These are phyloP conservation scores for Tetramorium bicarinatum DNA, from an alignment of 2,888 invertebrate genomes.

Conservation along the genomic window DNA sequence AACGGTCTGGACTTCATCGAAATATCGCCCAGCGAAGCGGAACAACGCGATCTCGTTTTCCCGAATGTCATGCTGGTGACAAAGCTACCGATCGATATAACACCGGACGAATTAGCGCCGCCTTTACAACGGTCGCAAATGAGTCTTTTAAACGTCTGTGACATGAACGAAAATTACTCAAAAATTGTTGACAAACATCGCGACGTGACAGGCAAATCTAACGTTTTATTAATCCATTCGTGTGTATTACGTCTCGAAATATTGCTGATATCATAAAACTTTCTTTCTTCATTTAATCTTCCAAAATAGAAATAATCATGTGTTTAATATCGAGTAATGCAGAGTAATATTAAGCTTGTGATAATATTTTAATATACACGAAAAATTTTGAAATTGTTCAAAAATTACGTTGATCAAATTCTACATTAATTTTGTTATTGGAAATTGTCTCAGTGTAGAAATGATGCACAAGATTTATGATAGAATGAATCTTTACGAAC, in stretches of 20 bases:
- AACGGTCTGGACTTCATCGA: constrained; percentile 85
- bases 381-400: neutral
- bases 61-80: constrained; percentile 83
- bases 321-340: neutral
- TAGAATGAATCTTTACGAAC: constrained; percentile 87
- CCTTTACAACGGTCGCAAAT: constrained; percentile 69
- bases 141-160: constrained; percentile 60
- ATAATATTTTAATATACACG: neutral
- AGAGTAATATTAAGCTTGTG: neutral
- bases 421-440: neutral
- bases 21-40: constrained; percentile 81
- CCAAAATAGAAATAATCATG: neutral
- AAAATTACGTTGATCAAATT: neutral
- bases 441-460: constrained; percentile 44
- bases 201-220: constrained; percentile 56
- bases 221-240: neutral
- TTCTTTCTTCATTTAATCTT: neutral
- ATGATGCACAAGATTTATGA: constrained; percentile 57
- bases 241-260: neutral
- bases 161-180: constrained; percentile 48
- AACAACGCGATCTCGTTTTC: constrained; percentile 84
- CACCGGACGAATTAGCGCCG: constrained; percentile 74
- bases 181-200: neutral
- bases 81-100: constrained; percentile 68
- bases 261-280: neutral